Base-by-base conservation (phyloP, 2,888 invertebrate species). In the Syrphus vitripennis region DNA sequence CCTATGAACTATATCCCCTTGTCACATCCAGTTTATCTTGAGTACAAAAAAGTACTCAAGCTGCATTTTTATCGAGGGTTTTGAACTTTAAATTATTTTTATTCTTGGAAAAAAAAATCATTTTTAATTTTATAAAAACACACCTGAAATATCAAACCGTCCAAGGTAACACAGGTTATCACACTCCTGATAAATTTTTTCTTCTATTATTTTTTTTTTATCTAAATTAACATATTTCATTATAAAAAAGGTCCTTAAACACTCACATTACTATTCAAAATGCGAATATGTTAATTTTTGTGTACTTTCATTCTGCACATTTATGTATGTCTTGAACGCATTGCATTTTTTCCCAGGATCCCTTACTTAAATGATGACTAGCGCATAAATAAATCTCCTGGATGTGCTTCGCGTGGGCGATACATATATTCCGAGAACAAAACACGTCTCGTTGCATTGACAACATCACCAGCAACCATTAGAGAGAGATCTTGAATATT, bases 251-350 rank as follows among this genome's bases (percentile, higher is more conserved):
- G 19, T 12, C 29, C 12, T 63, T 74, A 48, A 74, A 74, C 70
- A 79, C 63, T 75, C 48, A 55, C 75, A 76, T 76, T 67, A 71
- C 65, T 65, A 80, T 80, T 70, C 80, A 80, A 76, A 84, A 67
- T 76, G 80, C 83, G 80, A 84, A 84, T 84, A 65, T 65, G 65
- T 65, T 45, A 65, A 65, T 65, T 65, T 42, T 65, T 59, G 19
- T 31, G 29, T 63, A 45, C 19, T 2, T 59, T 59, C 34, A 12
- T 65, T 45, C 29, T 45, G 63, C 42, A 42, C 63, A 1, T 37
- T 0, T 40, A 19, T 19, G 3, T 10, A 34, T n/a, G 21, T 24
- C 63, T 65, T 45, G 29, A 45, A 65, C 45, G 45, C 34, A 59
- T 65, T 65, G 65, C 65, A 65, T 19, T 65, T 45, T 63, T 65